A percentile compares a stretch with the other conserved stretches of the same genome.
These are phyloP conservation scores for Anastatus disparis DNA, from an alignment of 1,140 invertebrate species.

Conservation along the genomic window DNA sequence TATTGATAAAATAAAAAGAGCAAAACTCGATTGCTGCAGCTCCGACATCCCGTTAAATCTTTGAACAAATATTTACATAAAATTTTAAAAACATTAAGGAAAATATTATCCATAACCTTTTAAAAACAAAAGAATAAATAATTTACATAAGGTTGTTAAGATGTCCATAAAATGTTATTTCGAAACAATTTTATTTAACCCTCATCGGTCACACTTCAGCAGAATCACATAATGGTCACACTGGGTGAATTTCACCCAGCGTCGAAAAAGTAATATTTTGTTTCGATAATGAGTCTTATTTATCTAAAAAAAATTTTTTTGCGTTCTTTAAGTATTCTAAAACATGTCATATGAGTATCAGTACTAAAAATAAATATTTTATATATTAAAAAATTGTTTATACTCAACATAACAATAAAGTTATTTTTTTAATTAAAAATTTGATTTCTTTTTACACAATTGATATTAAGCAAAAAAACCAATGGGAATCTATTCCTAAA, in stretches of 20 bases:
- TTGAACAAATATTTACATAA: too few species aligned
- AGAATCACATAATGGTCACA: neutral
- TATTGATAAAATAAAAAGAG: too few species aligned
- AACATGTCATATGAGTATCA: neutral
- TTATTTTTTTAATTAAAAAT: neutral
- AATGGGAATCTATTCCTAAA: too few species aligned
- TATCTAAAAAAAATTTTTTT: neutral
- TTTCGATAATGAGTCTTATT: neutral
- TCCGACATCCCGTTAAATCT: too few species aligned
- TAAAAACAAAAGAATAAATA: too few species aligned
- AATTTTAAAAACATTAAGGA: too few species aligned
- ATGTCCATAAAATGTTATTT: too few species aligned
- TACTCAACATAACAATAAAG: neutral
- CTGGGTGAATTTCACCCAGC: neutral
- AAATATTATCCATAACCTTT: too few species aligned
- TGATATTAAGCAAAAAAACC: too few species aligned
- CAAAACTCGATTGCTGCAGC: too few species aligned
- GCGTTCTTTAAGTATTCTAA: neutral
- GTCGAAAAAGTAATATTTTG: neutral
- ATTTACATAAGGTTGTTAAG: too few species aligned
- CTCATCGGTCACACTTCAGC: neutral
- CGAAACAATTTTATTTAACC: too few species aligned
- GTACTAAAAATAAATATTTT: neutral
- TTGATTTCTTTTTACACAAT: neutral
- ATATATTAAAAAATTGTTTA: neutral